These are phyloP conservation scores for Tuberolachnus salignus DNA, from an alignment of 2,888 invertebrate genomes.

Conservation along the genomic window DNA sequence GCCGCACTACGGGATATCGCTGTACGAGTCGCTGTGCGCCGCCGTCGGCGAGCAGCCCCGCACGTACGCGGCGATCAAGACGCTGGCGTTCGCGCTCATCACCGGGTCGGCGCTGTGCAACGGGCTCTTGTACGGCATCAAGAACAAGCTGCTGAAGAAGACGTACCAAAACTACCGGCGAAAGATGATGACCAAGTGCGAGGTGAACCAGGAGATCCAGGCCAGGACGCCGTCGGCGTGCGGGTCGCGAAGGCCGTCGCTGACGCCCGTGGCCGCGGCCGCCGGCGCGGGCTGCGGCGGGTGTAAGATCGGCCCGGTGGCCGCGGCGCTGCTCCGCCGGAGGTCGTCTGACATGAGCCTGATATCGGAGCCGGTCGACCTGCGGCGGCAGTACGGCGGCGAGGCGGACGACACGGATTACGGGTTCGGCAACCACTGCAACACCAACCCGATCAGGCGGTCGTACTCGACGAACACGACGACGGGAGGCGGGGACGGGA, in stretches of 20 bases:
- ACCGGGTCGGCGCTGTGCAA: slow-evolving; percentile 72
- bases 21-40: slow-evolving; percentile 55
- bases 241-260: slow-evolving; percentile 75
- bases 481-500: slow-evolving; percentile 40
- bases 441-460: slow-evolving; percentile 19
- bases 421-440: slow-evolving; percentile 18
- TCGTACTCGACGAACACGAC: slow-evolving; percentile 36
- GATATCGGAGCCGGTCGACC: slow-evolving; percentile 40
- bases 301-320: background rate
- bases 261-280: slow-evolving; percentile 66
- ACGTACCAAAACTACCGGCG: slow-evolving; percentile 79
- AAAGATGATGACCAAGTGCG: slow-evolving; percentile 78
- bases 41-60: slow-evolving; percentile 40
- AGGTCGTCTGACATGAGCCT: slow-evolving; percentile 60
- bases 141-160: slow-evolving; percentile 74
- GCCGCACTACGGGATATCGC: slow-evolving; percentile 70
- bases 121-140: slow-evolving; percentile 78
- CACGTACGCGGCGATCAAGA: slow-evolving; percentile 61
- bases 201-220: slow-evolving; percentile 77
- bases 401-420: slow-evolving; percentile 49
- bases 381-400: slow-evolving; percentile 60
- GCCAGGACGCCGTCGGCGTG: slow-evolving; percentile 80
- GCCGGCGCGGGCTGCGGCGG: slow-evolving; percentile 64
- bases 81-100: slow-evolving; percentile 66
- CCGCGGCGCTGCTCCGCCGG: slow-evolving; percentile 61